Conservation (phyloP, 2,113 vertebrate genomes). For the Leucosticte australis region DNA sequence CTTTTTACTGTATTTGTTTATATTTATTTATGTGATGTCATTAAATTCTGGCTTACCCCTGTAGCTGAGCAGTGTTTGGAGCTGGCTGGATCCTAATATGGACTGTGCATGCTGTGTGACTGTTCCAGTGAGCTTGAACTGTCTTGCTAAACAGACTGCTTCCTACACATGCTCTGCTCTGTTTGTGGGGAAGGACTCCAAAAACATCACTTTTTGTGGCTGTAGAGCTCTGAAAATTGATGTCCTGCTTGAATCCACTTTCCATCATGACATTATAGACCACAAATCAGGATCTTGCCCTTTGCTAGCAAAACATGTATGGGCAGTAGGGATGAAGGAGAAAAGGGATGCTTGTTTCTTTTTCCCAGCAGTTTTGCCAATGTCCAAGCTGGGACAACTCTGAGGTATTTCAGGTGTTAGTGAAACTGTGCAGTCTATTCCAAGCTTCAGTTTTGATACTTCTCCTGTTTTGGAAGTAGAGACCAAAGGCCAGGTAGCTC, state of each 20-base stretch:
- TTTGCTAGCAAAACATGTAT: not conserved
- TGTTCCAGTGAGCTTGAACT: not conserved
- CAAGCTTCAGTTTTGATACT: not conserved
- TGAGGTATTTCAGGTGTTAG: not conserved
- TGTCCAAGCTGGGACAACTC: not conserved
- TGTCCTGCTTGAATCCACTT: not conserved
- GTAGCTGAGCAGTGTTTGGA: not conserved
- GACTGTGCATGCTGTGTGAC: not conserved
- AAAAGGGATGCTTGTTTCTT: not conserved
- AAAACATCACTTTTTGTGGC: rapidly evolving
- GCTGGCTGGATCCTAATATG: not conserved
- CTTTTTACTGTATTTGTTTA: not conserved
- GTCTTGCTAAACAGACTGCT: not conserved
- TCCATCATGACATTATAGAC: not conserved
- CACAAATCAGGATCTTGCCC: not conserved
- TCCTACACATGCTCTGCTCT: not conserved
- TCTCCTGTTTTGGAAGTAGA: not conserved
- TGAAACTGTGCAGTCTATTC: not conserved
- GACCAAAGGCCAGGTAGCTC: not conserved
- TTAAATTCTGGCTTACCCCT: not conserved
- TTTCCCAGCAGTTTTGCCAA: not conserved
- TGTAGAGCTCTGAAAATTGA: not conserved
- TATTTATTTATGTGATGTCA: not conserved
- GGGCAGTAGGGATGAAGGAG: not conserved
- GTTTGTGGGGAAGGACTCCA: not conserved